These are phyloP conservation scores for Microcaecilia unicolor DNA, from an alignment of 2,797 vertebrate species.

Conservation along the genomic window DNA sequence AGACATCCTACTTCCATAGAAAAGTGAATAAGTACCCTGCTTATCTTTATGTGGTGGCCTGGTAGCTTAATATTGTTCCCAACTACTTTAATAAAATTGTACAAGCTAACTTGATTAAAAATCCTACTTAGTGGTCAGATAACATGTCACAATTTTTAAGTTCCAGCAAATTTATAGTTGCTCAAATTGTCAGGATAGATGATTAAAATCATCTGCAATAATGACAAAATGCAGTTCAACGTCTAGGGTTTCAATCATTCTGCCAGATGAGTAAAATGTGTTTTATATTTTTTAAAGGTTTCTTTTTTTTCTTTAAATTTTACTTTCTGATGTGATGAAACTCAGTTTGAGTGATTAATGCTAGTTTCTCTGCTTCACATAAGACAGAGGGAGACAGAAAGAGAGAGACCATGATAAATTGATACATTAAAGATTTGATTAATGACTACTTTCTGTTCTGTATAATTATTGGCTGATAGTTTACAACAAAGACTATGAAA, in stretches of 20 bases:
- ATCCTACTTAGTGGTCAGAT: neutral
- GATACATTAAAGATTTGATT: constrained; percentile 48
- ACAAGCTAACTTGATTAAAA: neutral
- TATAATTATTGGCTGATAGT: constrained; percentile 49
- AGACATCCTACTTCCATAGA: no score
- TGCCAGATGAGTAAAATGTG: constrained; percentile 1
- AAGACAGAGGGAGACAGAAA: constrained; percentile 13
- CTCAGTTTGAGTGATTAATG: constrained; percentile 43
- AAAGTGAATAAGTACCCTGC: no score
- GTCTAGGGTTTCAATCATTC: constrained; percentile 9
- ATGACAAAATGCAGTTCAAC: constrained; percentile 13
- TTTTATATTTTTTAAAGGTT: constrained; percentile 15
- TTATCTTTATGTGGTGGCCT: no score
- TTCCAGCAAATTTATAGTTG: constrained; percentile 5
- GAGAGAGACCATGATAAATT: constrained; percentile 41
- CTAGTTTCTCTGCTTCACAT: constrained; percentile 26
- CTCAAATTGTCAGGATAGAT: constrained; percentile 12
- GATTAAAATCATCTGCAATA: constrained; percentile 12
- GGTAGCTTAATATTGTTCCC: no score
- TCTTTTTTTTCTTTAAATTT: neutral
- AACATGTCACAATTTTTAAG: constrained; percentile 20
- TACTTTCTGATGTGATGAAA: constrained; percentile 6
- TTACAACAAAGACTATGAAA: constrained; percentile 45
- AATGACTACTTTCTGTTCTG: constrained; percentile 51
- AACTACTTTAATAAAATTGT: constrained; percentile 8